Percentiles rank a stretch among this genome's conserved stretches.
phyloP scores from a whole-genome alignment of 2,113 vertebrate genomes.

The Monarcha castaneiventris region DNA sequence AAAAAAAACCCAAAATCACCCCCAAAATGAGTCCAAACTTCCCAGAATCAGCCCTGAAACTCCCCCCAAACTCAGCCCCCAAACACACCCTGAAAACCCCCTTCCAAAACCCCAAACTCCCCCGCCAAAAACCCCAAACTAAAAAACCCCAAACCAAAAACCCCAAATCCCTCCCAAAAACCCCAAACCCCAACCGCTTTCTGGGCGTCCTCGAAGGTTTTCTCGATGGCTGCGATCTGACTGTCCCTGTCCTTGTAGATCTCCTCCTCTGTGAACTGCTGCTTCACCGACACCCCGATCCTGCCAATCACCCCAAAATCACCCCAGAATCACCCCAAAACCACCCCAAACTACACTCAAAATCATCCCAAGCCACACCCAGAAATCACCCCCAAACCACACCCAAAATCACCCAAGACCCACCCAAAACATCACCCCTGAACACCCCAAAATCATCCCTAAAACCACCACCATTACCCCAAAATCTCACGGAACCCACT shows the following conservation, averaged over 20 bases:
- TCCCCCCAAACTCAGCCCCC: too few relatives aligned
- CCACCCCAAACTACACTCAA: not conserved
- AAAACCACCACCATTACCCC: not conserved
- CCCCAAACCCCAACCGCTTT: slow-evolving; percentile 77
- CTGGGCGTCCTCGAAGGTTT: slow-evolving; percentile 95
- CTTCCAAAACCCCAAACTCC: not conserved
- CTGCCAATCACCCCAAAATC: slow-evolving; percentile 61
- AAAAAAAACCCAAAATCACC: not conserved
- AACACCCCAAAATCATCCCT: too few relatives aligned
- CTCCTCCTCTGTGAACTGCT: slow-evolving; percentile 95
- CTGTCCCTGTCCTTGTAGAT: slow-evolving; percentile 96
- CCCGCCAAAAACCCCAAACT: too few relatives aligned
- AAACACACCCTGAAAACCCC: not conserved
- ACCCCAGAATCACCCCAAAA: not conserved
- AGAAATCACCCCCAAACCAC: too few relatives aligned
- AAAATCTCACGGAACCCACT: too few relatives aligned
- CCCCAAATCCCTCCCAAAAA: not conserved
- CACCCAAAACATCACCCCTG: too few relatives aligned
- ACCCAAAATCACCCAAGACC: too few relatives aligned
- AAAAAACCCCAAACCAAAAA: too few relatives aligned
- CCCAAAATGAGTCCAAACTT: too few relatives aligned
- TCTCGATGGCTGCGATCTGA: slow-evolving; percentile 93
- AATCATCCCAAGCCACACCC: too few relatives aligned
- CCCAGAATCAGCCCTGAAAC: not conserved
- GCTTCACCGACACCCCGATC: slow-evolving; percentile 94